Conservation (phyloP, 1,140 invertebrate species). For the Neoseiulus cucumeris region DNA sequence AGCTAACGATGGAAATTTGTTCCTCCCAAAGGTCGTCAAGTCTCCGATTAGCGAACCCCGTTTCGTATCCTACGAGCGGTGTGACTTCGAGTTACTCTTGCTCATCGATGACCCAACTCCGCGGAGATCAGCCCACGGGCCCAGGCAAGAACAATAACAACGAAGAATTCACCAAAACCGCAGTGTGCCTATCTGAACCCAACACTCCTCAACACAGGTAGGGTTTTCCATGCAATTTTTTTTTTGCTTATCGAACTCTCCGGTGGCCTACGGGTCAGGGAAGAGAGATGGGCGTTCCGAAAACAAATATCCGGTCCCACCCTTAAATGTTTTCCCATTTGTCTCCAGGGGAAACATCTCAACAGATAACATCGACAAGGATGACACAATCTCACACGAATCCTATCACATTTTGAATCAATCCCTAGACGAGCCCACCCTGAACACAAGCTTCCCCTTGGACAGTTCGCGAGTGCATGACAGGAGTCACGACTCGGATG, state of each 20-base stretch:
- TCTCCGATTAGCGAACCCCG: not conserved
- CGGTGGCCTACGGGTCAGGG: not conserved
- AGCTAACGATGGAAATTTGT: not conserved
- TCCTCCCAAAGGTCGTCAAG: not conserved
- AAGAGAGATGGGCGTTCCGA: not conserved
- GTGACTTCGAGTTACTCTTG: conserved; percentile 8
- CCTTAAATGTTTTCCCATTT: not conserved
- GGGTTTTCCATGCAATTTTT: not conserved
- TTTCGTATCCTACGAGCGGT: not conserved
- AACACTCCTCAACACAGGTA: not conserved
- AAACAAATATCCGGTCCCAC: not conserved
- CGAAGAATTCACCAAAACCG: conserved; percentile 7
- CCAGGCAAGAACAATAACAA: not conserved
- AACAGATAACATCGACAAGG: conserved; percentile 4
- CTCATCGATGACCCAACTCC: conserved; percentile 5
- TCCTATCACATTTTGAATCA: conserved; percentile 4
- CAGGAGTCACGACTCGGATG: not conserved
- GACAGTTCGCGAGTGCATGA: not conserved
- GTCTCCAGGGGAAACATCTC: not conserved
- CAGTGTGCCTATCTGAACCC: conserved; percentile 9
- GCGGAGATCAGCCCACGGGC: not conserved
- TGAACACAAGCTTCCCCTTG: not conserved
- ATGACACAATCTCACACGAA: conserved; percentile 4
- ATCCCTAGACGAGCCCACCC: not conserved
- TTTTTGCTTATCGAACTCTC: not conserved